phyloP scores from a whole-genome alignment of 2,113 vertebrate genomes.

The Bubo bubo region DNA sequence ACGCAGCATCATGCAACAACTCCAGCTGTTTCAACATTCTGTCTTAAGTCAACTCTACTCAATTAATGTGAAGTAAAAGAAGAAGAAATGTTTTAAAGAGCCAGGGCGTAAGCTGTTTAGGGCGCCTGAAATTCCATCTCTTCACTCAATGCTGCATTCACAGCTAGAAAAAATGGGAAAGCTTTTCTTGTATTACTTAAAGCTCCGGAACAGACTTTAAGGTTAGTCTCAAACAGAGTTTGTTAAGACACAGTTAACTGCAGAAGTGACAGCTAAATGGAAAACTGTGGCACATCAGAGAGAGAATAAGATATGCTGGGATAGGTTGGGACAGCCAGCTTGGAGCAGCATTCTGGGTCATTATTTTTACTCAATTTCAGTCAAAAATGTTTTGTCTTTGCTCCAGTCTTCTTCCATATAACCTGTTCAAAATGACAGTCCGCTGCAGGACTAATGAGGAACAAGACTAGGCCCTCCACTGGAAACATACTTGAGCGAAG shows the following conservation, averaged over 20 bases:
- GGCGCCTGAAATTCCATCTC: not conserved
- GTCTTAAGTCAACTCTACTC: not conserved
- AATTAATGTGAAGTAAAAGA: not conserved
- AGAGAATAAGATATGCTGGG: not conserved
- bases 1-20: not conserved
- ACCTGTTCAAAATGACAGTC: not conserved
- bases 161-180: not conserved
- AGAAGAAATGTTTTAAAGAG: not conserved
- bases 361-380: not conserved
- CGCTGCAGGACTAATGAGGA: not conserved
- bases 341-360: not conserved
- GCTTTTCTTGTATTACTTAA: not conserved
- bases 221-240: not conserved
- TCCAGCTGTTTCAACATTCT: not conserved
- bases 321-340: not conserved
- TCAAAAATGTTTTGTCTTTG: not conserved
- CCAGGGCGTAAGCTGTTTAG: not conserved
- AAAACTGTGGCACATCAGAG: not conserved
- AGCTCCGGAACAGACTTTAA: not conserved
- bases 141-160: not conserved
- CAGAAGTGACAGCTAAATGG: not conserved
- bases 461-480: rapidly evolving
- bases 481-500: not conserved
- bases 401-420: not conserved
- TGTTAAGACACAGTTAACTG: not conserved